Evolutionary conservation across 2,888 invertebrate species (phyloP).

Genomic region (Nymphalis polychloros): DNA sequence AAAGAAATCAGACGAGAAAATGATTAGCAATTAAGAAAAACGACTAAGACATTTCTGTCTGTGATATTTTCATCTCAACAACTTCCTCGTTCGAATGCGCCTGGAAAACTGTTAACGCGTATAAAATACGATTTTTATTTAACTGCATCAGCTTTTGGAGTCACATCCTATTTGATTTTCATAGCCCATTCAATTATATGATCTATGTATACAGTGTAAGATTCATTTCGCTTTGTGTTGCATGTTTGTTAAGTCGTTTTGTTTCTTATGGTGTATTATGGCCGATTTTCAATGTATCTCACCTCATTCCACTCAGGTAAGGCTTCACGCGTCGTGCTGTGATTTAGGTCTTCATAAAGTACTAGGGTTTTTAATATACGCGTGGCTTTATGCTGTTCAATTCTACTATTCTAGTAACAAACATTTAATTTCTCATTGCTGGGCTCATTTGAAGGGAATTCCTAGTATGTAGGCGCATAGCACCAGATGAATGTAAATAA

Average conservation of each 20-base stretch:
- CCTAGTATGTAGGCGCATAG: too few species aligned
- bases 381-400: too few species aligned
- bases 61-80: not conserved
- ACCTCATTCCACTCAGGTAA: conserved; percentile 29
- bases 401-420: too few species aligned
- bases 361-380: conserved; percentile 4
- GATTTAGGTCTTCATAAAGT: conserved; percentile 24
- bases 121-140: conserved; percentile 22
- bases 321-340: conserved; percentile 28
- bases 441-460: too few species aligned
- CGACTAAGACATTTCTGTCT: not conserved
- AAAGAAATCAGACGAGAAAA: not conserved
- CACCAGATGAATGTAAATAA: too few species aligned
- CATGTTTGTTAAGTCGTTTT: conserved; percentile 9
- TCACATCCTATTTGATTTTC: not conserved
- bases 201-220: not conserved
- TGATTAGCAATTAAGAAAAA: not conserved
- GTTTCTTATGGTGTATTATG: conserved; percentile 18
- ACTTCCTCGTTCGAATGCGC: conserved; percentile 8
- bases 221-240: not conserved
- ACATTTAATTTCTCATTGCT: too few species aligned
- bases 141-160: not conserved
- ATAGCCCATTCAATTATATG: conserved; percentile 8
- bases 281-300: conserved; percentile 32
- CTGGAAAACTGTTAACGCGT: conserved; percentile 19